A percentile compares a stretch with the other conserved stretches of the same genome.
These are phyloP conservation scores for Eurystomus glaucurus DNA, from an alignment of 2,797 vertebrate species.

Conservation along the genomic window DNA sequence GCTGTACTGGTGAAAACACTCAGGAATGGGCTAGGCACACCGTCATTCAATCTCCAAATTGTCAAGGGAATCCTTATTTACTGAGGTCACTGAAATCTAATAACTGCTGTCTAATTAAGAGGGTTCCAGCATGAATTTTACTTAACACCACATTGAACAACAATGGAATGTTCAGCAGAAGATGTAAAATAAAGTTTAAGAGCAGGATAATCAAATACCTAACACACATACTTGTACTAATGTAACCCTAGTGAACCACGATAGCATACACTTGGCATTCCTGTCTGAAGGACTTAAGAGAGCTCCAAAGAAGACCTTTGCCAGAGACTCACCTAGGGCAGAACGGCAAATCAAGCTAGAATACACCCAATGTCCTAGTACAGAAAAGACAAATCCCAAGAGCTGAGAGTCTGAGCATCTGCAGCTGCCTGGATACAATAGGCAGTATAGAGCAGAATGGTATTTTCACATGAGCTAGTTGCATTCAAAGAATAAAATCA, in stretches of 20 bases:
- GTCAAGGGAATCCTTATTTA: slow-evolving; percentile 8
- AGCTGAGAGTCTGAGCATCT: background rate
- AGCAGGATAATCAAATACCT: background rate
- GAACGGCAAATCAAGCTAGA: background rate
- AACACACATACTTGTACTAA: background rate
- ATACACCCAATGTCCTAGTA: background rate
- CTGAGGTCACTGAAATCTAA: background rate
- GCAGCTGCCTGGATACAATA: background rate
- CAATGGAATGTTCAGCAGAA: background rate
- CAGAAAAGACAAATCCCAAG: background rate
- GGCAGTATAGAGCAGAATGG: fast-evolving
- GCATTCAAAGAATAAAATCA: background rate
- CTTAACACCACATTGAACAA: background rate
- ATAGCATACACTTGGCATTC: background rate
- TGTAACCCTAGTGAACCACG: background rate
- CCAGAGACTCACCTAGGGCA: background rate
- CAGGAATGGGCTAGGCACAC: background rate
- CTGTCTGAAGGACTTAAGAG: background rate
- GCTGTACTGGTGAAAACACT: background rate
- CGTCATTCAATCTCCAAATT: background rate
- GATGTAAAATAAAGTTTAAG: background rate
- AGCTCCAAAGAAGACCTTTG: background rate
- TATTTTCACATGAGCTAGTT: background rate
- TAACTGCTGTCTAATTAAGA: slow-evolving; percentile 6
- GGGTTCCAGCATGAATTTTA: background rate